Evolutionary conservation across 2,113 vertebrate species (phyloP).

Genomic region (Syngnathus typhle): DNA sequence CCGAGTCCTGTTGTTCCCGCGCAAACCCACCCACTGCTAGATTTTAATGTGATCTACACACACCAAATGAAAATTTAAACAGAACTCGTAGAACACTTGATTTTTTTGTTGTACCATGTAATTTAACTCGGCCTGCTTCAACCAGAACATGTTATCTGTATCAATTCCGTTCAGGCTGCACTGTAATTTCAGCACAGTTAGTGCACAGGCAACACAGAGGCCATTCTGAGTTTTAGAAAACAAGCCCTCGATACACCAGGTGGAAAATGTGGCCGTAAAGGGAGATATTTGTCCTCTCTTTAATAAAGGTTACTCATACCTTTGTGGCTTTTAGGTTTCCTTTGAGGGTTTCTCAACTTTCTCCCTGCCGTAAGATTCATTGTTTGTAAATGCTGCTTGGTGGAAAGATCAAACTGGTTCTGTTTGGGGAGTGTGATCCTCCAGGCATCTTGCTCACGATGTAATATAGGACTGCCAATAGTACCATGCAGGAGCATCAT

Average conservation of each 20-base stretch:
- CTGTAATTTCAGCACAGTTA: neutral
- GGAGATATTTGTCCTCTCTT: conserved; percentile 16
- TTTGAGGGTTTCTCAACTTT: conserved; percentile 21
- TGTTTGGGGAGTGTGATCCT: conserved; percentile 41
- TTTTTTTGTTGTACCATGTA: neutral
- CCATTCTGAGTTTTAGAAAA: neutral
- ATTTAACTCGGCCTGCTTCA: neutral
- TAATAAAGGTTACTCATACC: conserved; percentile 29
- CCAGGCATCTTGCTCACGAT: conserved; percentile 47
- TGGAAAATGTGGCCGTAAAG: neutral
- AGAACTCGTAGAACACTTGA: neutral
- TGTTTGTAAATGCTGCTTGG: conserved; percentile 51
- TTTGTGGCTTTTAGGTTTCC: conserved; percentile 29
- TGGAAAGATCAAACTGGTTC: conserved; percentile 48
- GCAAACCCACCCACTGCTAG: neutral
- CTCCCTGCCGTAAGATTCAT: conserved; percentile 44
- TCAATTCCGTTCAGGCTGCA: neutral
- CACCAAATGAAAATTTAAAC: neutral
- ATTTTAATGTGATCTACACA: neutral
- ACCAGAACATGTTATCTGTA: neutral
- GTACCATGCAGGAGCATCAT: conserved; percentile 28
- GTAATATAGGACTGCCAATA: conserved; percentile 52
- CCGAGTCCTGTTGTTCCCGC: neutral
- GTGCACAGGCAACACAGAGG: neutral
- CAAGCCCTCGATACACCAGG: neutral